phyloP scores from a whole-genome alignment of 2,888 invertebrate genomes.

The Microctonus aethiopoides region DNA sequence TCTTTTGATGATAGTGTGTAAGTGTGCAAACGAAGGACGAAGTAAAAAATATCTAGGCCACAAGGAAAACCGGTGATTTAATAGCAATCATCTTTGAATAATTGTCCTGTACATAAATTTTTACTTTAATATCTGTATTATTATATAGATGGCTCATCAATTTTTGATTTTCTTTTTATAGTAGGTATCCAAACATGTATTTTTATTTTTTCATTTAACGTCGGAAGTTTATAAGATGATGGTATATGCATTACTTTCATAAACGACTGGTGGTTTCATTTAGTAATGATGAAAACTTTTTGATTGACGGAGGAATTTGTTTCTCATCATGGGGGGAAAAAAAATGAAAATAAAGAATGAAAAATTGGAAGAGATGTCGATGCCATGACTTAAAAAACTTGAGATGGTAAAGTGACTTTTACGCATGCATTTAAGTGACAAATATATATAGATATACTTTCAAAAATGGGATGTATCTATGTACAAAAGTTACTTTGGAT shows the following conservation, averaged over 20 bases:
- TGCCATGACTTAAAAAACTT: not conserved
- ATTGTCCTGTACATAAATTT: too few relatives aligned
- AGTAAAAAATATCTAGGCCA: too few relatives aligned
- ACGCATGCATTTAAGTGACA: conserved; percentile 6
- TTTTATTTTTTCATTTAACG: not conserved
- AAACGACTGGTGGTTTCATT: not conserved
- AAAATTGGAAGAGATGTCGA: not conserved
- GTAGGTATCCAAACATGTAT: not conserved
- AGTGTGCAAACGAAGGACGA: too few relatives aligned
- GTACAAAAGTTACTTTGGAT: conserved; percentile 9
- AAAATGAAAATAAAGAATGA: not conserved
- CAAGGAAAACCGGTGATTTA: too few relatives aligned
- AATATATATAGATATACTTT: not conserved
- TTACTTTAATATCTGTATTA: too few relatives aligned
- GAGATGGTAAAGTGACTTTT: conserved; percentile 2
- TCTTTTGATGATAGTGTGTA: too few relatives aligned
- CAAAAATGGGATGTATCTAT: conserved; percentile 5
- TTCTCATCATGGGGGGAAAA: not conserved
- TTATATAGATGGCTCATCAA: not conserved
- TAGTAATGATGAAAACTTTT: not conserved
- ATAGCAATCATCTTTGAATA: too few relatives aligned
- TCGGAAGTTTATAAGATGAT: not conserved
- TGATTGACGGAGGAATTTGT: not conserved
- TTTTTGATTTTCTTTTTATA: not conserved
- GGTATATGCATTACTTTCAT: not conserved